Evolutionary conservation across 2,888 invertebrate genomes (phyloP).

Genomic region (Lissocephala sabroskyi): DNA sequence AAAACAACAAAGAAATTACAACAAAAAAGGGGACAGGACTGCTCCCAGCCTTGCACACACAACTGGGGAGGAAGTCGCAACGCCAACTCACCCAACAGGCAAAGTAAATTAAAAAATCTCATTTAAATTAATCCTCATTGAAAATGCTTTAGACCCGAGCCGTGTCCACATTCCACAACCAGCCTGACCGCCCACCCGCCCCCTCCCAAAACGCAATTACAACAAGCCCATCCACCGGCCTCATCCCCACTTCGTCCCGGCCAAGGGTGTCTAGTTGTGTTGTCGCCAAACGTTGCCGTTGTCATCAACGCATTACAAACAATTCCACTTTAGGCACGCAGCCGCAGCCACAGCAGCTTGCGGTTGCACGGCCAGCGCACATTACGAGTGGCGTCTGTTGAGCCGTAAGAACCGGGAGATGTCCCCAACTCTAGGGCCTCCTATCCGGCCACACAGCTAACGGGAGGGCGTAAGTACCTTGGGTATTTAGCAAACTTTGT

Average conservation of each 20-base stretch:
- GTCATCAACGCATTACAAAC: constrained; percentile 56
- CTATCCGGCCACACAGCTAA: neutral
- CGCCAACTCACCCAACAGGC: neutral
- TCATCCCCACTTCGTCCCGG: neutral
- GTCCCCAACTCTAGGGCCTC: no score
- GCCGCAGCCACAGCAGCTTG: constrained; percentile 46
- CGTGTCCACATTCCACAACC: no score
- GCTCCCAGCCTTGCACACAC: no score
- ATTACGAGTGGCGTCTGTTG: constrained; percentile 8
- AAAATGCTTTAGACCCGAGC: constrained; percentile 17
- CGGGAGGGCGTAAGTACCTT: neutral
- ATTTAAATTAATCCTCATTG: constrained; percentile 45
- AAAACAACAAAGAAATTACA: no score
- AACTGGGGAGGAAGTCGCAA: no score
- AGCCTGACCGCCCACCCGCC: no score
- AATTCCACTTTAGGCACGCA: constrained; percentile 54
- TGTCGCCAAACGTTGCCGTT: constrained; percentile 19
- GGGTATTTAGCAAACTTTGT: neutral
- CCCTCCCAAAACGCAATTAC: neutral
- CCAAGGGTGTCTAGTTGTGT: constrained; percentile 4
- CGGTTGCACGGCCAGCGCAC: constrained; percentile 33
- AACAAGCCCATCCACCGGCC: neutral
- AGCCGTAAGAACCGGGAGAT: neutral
- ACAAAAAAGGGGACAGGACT: no score
- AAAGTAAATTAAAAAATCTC: constrained; percentile 28